Base-by-base conservation (phyloP, 1,140 invertebrate genomes). In the Cotesia vestalis region DNA sequence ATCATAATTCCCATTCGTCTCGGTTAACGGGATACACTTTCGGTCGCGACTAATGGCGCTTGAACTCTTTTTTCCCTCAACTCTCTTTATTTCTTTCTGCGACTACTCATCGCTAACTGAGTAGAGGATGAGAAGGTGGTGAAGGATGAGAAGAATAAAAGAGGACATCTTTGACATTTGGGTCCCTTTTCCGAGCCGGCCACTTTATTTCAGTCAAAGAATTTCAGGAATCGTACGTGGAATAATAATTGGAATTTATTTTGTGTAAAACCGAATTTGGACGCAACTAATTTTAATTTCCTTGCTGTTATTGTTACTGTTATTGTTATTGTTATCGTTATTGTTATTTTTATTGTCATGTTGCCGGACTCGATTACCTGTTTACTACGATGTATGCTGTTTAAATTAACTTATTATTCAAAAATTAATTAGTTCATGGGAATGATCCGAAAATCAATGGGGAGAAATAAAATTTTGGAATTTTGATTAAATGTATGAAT, bases 41-140 rank as follows among this genome's bases (percentile, higher is more conserved):
- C 69, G 59, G 71, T 69, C 46, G 68, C 66, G 20, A 69, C 71
- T 73, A 73, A 73, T 72, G 71, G 68, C 64, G 55, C 62, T 27
- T 40, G 62, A 46, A 46, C 40, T 46, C 40, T 46, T 46, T 46
- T 46, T 46, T 46, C 40, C 27, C 27, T 27, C 3, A 27, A 46
- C 11, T 46, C 40, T 46, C 40, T 46, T 11, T 46, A 9, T 46
- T n/a, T 35, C 14, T 61, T 20, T 12, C 4, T 61, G 9, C 11
- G 9, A 34, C 11, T 61, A 34, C 11, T 61, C 14, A 27, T 9
- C 11, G 40, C 11, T 8, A 11, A 46, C 40, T 46, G 40, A 46
- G 40, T 6, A 46, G 40, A 46, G 40, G 40, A 46, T 46, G 40
- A 46, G 40, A 46, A 46, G 40, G 5, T 46, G 40, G 40, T 46